These are phyloP conservation scores for Colaptes auratus DNA, from an alignment of 2,113 vertebrate genomes.

Conservation along the genomic window DNA sequence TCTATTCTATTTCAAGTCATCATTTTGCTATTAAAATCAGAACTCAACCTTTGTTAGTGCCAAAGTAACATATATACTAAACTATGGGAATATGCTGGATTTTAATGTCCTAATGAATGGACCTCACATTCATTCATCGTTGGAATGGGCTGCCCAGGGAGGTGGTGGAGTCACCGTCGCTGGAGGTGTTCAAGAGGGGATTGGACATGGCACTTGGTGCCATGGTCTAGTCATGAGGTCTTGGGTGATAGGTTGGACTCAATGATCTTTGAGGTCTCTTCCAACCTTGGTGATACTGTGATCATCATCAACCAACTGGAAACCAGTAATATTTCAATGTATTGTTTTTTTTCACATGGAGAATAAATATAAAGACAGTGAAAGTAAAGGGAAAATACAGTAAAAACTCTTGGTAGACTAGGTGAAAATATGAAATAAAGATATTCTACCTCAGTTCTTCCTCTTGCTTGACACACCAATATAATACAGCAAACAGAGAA, in stretches of 20 bases:
- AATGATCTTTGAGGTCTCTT: no score
- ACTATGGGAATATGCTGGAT: neutral
- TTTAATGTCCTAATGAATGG: neutral
- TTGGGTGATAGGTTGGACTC: no score
- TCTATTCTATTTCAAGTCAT: neutral
- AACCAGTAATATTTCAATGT: neutral
- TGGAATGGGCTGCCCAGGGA: no score
- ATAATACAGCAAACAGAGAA: neutral
- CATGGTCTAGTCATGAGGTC: no score
- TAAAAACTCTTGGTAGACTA: neutral
- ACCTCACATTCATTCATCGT: no score
- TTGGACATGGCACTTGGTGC: no score
- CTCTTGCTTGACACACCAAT: neutral
- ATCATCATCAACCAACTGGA: neutral
- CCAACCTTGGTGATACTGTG: no score
- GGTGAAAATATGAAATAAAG: neutral
- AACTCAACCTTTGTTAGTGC: neutral
- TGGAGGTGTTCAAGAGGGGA: no score
- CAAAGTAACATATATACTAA: neutral
- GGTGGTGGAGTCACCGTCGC: no score
- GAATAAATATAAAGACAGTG: neutral
- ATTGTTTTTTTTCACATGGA: neutral
- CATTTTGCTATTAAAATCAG: slow-evolving; percentile 5
- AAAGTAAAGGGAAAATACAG: neutral
- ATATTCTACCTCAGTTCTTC: neutral